Evolutionary conservation across 2,113 vertebrate species (phyloP).

Genomic region (Paedocypris sp.): DNA sequence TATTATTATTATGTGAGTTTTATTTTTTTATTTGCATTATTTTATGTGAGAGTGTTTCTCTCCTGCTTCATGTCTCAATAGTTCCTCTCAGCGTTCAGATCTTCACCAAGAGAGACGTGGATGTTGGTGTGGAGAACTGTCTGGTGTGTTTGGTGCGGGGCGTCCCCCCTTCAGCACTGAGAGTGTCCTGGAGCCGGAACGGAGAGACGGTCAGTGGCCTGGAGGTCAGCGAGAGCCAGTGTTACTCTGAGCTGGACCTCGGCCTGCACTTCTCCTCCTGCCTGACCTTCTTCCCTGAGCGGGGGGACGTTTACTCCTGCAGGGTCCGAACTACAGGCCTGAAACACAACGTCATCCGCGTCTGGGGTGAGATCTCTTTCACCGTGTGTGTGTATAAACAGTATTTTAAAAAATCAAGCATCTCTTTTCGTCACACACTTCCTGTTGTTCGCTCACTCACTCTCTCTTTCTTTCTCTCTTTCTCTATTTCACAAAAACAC

Average conservation of each 20-base stretch:
- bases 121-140: conserved; percentile 7
- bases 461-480: too few species aligned
- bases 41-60: background rate
- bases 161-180: conserved; percentile 15
- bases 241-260: conserved; percentile 31
- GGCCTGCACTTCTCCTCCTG: conserved; percentile 27
- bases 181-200: conserved; percentile 6
- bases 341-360: background rate
- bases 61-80: background rate
- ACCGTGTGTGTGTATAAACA: background rate
- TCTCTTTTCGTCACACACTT: too few species aligned
- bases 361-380: conserved; percentile 21
- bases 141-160: conserved; percentile 24
- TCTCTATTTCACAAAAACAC: too few species aligned
- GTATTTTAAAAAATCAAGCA: too few species aligned
- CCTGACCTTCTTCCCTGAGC: conserved; percentile 15
- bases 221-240: conserved; percentile 14
- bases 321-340: conserved; percentile 29
- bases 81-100: background rate
- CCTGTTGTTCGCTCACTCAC: too few species aligned
- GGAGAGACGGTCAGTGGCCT: conserved; percentile 7
- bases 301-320: conserved; percentile 32
- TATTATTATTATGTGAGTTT: too few species aligned
- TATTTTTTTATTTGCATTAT: background rate
- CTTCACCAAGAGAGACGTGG: background rate